Conservation (phyloP, 2,888 invertebrate species). For the Campaea margaritaria region DNA sequence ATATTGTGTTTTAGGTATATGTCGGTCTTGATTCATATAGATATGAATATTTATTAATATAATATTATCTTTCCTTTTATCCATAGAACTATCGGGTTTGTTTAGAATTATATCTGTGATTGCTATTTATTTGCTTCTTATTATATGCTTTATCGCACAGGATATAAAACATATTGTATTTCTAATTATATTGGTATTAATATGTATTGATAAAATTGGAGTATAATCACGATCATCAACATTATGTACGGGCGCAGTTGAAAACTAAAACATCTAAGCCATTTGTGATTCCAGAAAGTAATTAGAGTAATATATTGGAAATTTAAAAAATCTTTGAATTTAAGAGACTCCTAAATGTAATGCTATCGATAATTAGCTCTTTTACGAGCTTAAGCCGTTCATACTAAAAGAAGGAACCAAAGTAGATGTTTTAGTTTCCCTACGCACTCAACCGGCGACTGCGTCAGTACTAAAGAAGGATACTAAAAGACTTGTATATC, state of each 20-base stretch:
- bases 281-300: no score
- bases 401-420: background rate
- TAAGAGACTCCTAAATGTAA: no score
- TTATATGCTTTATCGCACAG: conserved; percentile 68
- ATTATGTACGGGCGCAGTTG: conserved; percentile 56
- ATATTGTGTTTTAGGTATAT: conserved; percentile 35
- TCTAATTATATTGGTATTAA: conserved; percentile 31
- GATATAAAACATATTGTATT: conserved; percentile 31
- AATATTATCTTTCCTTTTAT: conserved; percentile 47
- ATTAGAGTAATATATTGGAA: background rate
- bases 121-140: conserved; percentile 69
- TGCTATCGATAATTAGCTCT: no score
- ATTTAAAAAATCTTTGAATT: no score
- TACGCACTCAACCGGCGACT: conserved; percentile 48
- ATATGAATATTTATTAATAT: conserved; percentile 38
- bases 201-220: conserved; percentile 47
- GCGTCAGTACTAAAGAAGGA: conserved; percentile 57
- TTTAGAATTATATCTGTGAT: conserved; percentile 54
- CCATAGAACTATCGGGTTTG: conserved; percentile 57
- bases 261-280: conserved; percentile 41
- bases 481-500: conserved; percentile 68
- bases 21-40: conserved; percentile 42
- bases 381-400: no score
- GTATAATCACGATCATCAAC: conserved; percentile 45
- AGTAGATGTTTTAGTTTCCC: conserved; percentile 28